phyloP scores from a whole-genome alignment of 2,797 vertebrate genomes.

The Amniataba percoides region DNA sequence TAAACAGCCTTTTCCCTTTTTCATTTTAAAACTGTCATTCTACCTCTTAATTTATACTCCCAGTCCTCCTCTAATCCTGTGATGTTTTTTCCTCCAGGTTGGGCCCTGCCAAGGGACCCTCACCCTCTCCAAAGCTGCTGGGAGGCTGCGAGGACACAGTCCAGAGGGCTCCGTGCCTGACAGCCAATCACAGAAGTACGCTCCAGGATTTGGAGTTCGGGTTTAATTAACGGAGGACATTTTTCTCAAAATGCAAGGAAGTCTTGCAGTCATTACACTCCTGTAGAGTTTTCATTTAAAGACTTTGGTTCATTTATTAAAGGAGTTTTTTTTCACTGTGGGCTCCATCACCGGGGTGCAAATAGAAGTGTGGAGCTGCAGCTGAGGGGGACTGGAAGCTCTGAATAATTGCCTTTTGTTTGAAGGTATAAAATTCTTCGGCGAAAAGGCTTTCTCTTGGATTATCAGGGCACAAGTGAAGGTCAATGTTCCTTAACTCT shows the following conservation, averaged over 20 bases:
- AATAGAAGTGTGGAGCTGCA: slow-evolving; percentile 17
- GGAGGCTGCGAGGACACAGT: slow-evolving; percentile 5
- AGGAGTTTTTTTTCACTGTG: slow-evolving; percentile 21
- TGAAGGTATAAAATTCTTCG: slow-evolving; percentile 42
- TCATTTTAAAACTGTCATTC: not conserved
- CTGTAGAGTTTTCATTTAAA: slow-evolving; percentile 48
- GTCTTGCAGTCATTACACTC: slow-evolving; percentile 27
- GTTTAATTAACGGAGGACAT: slow-evolving; percentile 53
- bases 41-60: not conserved
- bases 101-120: not conserved
- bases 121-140: slow-evolving; percentile 29
- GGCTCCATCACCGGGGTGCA: slow-evolving; percentile 28
- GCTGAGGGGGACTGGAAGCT: slow-evolving; percentile 13
- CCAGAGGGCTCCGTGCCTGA: slow-evolving; percentile 14
- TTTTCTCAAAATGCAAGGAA: slow-evolving; percentile 34
- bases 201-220: slow-evolving; percentile 40
- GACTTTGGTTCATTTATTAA: slow-evolving; percentile 33
- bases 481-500: slow-evolving; percentile 32
- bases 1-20: not conserved
- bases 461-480: slow-evolving; percentile 52
- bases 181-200: not conserved
- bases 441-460: slow-evolving; percentile 42
- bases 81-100: slow-evolving; percentile 53
- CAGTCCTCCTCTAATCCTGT: slow-evolving; percentile 14
- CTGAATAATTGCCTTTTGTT: slow-evolving; percentile 47